Base-by-base conservation (phyloP, 2,888 invertebrate genomes). In the Drosophila nr. medialis region DNA sequence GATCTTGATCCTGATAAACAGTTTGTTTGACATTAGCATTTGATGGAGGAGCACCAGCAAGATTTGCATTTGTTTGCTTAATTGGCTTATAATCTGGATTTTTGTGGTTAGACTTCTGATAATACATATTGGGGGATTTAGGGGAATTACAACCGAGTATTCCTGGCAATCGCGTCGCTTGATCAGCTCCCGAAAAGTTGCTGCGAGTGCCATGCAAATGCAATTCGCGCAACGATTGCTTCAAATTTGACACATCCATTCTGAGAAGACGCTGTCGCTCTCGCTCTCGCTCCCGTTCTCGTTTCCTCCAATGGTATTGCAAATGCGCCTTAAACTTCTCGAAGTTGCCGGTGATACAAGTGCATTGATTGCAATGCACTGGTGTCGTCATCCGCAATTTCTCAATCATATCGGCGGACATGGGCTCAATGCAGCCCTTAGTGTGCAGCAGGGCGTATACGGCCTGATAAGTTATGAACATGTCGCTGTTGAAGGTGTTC, bases 291-390 rank as follows among this genome's bases (percentile, higher is more conserved):
- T 24, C 18, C 1, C 1, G 13, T 54, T 59, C 48, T 2, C 34
- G 29, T 6, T 40, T 58, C 7, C n/a, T 4, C 75, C 72, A 81
- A 40, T 81, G 78, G 5, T 11, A 2, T 1, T 32, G 15, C 21
- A 81, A 51, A 32, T 80, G 81, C 0, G 13, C 24, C 21, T 45
- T 72, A 4, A 77, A 65, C 18, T 58, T 51, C 1, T 0, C 0
- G 29, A 81, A 72, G 10, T 59, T 53, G 0, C 15, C 1, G 0
- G 67, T 64, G 4, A n/a, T 21, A 42, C 42, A 78, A 13, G 30
- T 54, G 49, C 81, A 80, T 42, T 63, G 72, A 56, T 80, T 75
- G 40, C 82, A 81, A 1, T 38, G 34, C 0, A 75, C 8, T 1
- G 72, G 74, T 0, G 1, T 32, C 18, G 55, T 0, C 2, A 0